Conservation (phyloP, 2,113 vertebrate species). For the Cavia aperea region DNA sequence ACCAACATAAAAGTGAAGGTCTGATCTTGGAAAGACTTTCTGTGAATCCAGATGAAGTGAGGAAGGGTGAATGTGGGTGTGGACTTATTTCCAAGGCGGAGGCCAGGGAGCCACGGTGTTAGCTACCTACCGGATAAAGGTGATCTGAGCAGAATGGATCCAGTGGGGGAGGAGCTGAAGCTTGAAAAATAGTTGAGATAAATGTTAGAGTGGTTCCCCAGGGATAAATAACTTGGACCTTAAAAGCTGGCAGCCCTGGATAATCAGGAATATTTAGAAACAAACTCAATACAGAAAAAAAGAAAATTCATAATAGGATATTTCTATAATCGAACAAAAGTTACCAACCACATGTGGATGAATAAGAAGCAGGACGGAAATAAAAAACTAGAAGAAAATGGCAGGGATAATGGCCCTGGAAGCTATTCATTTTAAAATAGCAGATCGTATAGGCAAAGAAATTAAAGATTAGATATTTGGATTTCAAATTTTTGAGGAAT, state of each 20-base stretch:
- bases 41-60: background rate
- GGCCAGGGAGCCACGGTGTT: background rate
- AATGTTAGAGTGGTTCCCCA: background rate
- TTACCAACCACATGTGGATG: background rate
- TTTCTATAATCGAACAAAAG: background rate
- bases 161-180: background rate
- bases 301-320: background rate
- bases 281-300: background rate
- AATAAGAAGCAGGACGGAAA: background rate
- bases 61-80: background rate
- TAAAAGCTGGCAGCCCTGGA: background rate
- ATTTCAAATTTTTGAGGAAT: slow-evolving; percentile 1
- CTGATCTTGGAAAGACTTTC: background rate
- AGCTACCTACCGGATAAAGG: background rate
- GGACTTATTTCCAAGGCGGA: background rate
- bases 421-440: background rate
- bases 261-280: background rate
- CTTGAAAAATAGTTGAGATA: background rate
- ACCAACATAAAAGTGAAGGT: background rate
- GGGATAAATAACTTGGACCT: background rate
- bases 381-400: background rate
- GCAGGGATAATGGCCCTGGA: background rate
- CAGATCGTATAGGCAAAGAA: background rate
- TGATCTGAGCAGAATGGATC: background rate
- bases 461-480: background rate